A percentile compares a stretch with the other conserved stretches of the same genome.
Conservation (phyloP, 1,140 invertebrate genomes). For the Cydia pomonella region DNA sequence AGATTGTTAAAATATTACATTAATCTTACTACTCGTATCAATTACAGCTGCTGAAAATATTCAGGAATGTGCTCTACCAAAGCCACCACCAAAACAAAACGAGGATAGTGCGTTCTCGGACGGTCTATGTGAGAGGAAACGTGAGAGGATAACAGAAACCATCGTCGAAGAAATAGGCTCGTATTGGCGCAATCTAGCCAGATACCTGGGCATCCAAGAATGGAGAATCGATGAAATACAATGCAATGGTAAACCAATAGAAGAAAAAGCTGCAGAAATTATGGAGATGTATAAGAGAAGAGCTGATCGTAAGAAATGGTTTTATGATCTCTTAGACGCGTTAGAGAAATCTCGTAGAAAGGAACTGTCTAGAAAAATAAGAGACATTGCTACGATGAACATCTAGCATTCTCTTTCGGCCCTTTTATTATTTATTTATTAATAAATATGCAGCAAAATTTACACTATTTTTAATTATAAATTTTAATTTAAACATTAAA, state of each 20-base stretch:
- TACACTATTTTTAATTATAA: no score
- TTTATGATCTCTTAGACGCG: slow-evolving; percentile 63
- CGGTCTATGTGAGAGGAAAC: slow-evolving; percentile 53
- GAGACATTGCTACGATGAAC: slow-evolving; percentile 66
- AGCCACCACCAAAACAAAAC: neutral
- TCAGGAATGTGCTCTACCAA: slow-evolving; percentile 21
- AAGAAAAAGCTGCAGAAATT: slow-evolving; percentile 52
- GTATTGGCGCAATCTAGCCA: slow-evolving; percentile 80
- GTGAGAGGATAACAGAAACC: slow-evolving; percentile 57
- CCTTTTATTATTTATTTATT: no score
- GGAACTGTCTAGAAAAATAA: slow-evolving; percentile 55
- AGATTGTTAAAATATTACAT: no score
- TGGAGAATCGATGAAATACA: slow-evolving; percentile 78
- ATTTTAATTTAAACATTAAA: no score
- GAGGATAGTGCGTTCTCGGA: slow-evolving; percentile 31
- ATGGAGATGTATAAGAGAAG: slow-evolving; percentile 54
- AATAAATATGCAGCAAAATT: no score
- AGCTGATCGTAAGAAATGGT: slow-evolving; percentile 66
- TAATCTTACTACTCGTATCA: neutral
- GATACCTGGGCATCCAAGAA: slow-evolving; percentile 79
- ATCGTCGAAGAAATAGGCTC: slow-evolving; percentile 75
- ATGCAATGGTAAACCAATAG: slow-evolving; percentile 44
- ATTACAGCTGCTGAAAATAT: slow-evolving; percentile 37
- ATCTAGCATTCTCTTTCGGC: no score
- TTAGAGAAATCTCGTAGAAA: slow-evolving; percentile 62